phyloP scores from a whole-genome alignment of 2,113 vertebrate species.

The Garra rufa region DNA sequence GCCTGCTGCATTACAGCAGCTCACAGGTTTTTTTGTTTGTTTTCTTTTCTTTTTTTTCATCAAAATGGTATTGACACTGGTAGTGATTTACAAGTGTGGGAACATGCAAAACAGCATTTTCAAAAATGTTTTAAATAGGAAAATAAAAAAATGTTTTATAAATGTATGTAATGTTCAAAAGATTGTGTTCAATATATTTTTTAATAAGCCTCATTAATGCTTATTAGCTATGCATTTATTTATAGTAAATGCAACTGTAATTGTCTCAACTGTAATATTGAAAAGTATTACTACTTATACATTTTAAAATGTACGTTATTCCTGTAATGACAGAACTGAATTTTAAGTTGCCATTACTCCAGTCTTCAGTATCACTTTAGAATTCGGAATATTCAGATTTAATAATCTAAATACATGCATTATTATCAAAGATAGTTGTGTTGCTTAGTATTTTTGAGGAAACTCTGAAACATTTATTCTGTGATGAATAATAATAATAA shows the following conservation, averaged over 20 bases:
- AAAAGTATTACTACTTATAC: background rate
- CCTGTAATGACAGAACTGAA: background rate
- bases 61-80: background rate
- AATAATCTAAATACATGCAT: background rate
- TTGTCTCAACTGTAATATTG: too few species aligned
- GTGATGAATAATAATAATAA: background rate
- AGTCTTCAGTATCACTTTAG: background rate
- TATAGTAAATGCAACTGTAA: too few species aligned
- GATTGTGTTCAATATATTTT: too few species aligned
- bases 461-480: background rate
- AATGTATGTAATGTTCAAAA: too few species aligned
- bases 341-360: background rate
- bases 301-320: background rate
- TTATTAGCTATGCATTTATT: too few species aligned
- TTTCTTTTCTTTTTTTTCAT: too few species aligned
- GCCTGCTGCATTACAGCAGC: background rate
- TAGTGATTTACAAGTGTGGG: background rate
- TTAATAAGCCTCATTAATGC: too few species aligned
- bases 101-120: background rate
- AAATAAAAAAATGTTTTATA: background rate
- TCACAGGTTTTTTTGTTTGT: too few species aligned
- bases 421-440: background rate
- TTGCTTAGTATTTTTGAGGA: background rate
- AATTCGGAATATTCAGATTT: background rate
- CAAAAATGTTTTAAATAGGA: background rate